Evolutionary conservation across 2,797 vertebrate genomes (phyloP), one percentile per base, ranked within the genome.

Genomic region (Silurus lanzhouensis): DNA sequence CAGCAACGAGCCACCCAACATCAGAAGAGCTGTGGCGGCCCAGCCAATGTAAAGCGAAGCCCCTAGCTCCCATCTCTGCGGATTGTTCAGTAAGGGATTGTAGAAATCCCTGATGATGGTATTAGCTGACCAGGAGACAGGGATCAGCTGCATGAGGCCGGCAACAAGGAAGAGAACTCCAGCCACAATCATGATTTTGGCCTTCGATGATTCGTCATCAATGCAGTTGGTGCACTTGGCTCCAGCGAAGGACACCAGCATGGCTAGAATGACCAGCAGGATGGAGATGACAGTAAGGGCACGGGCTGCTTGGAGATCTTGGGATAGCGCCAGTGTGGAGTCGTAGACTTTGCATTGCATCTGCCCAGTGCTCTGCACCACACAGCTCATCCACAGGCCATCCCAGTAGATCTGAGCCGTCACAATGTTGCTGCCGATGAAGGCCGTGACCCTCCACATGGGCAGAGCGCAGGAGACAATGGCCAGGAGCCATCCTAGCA

Each of bases 201-300:
- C 94, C 86, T 99, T 99, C 89, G 96, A 92, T 0, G 94, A 92
- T 83, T 98, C 97, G 0, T 99, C 97, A 38, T 98, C 96, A 1
- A 99, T 95, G 89, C 97, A 99, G 93, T 96, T 96, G 88, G 98
- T 99, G 93, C 98, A 99, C 92, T 98, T 97, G 52, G 97, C 98
- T 0, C 98, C 98, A 48, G 96, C 93, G 5, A 99, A 95, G 91
- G 95, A 95, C n/a, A 98, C 92, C 44, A 99, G 89, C 66, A 98
- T 90, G 7, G 96, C 97, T 6, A 98, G 83, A 46, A 96, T 91
- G 0, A 94, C 95, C 61, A 99, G 66, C 78, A 99, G 91, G 84
- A 98, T 96, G 93, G 97, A 93, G 66, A 98, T 95, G 68, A 99
- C 93, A 2, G 96, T 93, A 88, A 99, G 93, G 44, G 97, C 97